A percentile compares a stretch with the other conserved stretches of the same genome.
Evolutionary conservation across 2,797 vertebrate species (phyloP).

Genomic region (Chaetodon trifasciatus): DNA sequence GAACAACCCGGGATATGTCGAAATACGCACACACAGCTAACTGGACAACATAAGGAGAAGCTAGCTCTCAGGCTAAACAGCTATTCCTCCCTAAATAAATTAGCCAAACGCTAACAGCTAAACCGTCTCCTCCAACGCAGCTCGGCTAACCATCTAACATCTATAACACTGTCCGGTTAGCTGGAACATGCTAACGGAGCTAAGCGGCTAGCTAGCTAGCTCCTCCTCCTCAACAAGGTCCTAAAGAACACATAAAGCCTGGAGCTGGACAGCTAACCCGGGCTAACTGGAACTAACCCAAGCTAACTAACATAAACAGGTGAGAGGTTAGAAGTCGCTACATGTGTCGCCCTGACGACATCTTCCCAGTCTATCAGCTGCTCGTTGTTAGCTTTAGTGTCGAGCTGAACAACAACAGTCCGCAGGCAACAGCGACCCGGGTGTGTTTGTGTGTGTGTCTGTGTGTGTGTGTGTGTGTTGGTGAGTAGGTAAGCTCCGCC

Average conservation of each 20-base stretch:
- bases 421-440: not conserved
- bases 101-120: not conserved
- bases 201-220: constrained; percentile 24
- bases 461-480: not conserved
- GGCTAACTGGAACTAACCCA: not conserved
- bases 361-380: not conserved
- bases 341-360: not conserved
- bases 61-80: not conserved
- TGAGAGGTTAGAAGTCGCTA: not conserved
- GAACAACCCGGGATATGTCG: not conserved
- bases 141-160: not conserved
- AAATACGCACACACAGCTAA: not conserved
- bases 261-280: not conserved
- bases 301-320: not conserved
- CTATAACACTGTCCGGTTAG: constrained; percentile 33
- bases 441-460: not conserved
- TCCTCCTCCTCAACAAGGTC: constrained; percentile 20
- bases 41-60: not conserved
- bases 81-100: not conserved
- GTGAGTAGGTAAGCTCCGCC: not conserved
- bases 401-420: constrained; percentile 44
- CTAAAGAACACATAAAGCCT: not conserved
- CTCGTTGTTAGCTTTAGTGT: constrained; percentile 10
- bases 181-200: constrained; percentile 53
- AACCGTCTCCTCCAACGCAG: not conserved